These are phyloP conservation scores for Empidonax alnorum DNA, from an alignment of 2,113 vertebrate species.

Conservation along the genomic window DNA sequence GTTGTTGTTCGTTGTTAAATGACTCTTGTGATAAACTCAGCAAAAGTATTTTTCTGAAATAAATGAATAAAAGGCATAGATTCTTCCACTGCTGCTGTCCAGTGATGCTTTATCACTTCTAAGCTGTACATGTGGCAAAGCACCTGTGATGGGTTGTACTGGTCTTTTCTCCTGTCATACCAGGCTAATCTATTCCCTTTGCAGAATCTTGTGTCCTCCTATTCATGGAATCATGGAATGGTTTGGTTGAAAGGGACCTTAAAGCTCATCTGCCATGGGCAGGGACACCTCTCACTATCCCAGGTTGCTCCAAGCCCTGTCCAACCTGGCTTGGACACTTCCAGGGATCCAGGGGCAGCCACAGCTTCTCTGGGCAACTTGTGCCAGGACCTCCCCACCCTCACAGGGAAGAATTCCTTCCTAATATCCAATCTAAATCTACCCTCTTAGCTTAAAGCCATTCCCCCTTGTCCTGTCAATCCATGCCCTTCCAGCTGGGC, in stretches of 20 bases:
- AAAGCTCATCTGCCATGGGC: neutral
- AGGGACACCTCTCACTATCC: neutral
- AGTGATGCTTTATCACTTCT: neutral
- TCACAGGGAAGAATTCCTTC: neutral
- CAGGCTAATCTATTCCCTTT: neutral
- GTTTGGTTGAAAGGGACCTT: neutral
- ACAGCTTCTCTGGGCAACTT: neutral
- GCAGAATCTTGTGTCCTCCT: neutral
- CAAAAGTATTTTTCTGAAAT: conserved; percentile 81
- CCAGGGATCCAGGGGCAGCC: neutral
- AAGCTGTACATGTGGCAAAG: neutral
- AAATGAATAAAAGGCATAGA: conserved; percentile 79
- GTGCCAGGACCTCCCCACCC: neutral
- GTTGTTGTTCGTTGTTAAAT: conserved; percentile 53
- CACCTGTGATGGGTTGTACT: neutral
- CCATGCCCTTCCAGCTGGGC: neutral
- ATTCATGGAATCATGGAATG: neutral
- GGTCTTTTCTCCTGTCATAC: neutral
- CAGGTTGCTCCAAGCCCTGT: accelerated
- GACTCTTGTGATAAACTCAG: conserved; percentile 75
- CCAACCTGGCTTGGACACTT: neutral
- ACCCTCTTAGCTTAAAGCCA: neutral
- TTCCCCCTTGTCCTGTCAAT: neutral
- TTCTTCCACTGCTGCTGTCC: conserved; percentile 30
- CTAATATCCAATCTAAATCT: neutral